phyloP scores from a whole-genome alignment of 2,888 invertebrate genomes.

The Anoncus sp. region DNA sequence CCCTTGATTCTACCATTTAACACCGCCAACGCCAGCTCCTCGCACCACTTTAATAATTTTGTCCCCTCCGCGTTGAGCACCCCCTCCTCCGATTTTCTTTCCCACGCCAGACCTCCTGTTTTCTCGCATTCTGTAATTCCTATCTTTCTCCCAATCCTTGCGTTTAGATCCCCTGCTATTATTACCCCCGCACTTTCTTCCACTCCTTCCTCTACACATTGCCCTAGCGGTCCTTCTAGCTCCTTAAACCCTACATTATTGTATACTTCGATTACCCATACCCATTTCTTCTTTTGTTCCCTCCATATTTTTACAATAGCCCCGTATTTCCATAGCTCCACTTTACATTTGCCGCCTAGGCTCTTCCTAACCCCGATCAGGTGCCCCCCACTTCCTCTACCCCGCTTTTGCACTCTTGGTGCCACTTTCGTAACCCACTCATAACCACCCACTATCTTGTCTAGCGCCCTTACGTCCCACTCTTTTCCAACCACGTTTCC shows the following conservation, averaged over 20 bases:
- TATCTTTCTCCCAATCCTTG: constrained; percentile 1
- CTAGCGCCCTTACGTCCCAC: neutral
- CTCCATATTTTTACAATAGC: constrained; percentile 18
- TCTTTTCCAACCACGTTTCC: constrained; percentile 7
- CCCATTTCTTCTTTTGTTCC: neutral
- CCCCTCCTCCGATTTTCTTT: neutral
- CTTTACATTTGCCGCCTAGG: neutral
- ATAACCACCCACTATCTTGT: neutral
- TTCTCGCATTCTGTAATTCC: constrained; percentile 11
- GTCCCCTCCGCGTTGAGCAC: neutral
- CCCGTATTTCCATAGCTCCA: constrained; percentile 33
- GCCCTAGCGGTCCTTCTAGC: neutral
- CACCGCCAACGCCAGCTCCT: neutral
- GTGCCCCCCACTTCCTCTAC: neutral
- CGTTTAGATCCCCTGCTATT: constrained; percentile 38
- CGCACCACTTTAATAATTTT: neutral
- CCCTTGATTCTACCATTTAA: neutral
- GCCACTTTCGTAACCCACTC: neutral
- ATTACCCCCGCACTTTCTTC: constrained; percentile 9
- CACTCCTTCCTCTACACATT: constrained; percentile 9
- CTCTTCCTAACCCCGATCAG: constrained; percentile 31
- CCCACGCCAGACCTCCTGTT: neutral
- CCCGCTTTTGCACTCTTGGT: neutral
- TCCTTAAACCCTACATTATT: constrained; percentile 28
- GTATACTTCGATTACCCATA: constrained; percentile 36